Evolutionary conservation across 2,888 invertebrate species (phyloP).

Genomic region (Agrochola circellaris): DNA sequence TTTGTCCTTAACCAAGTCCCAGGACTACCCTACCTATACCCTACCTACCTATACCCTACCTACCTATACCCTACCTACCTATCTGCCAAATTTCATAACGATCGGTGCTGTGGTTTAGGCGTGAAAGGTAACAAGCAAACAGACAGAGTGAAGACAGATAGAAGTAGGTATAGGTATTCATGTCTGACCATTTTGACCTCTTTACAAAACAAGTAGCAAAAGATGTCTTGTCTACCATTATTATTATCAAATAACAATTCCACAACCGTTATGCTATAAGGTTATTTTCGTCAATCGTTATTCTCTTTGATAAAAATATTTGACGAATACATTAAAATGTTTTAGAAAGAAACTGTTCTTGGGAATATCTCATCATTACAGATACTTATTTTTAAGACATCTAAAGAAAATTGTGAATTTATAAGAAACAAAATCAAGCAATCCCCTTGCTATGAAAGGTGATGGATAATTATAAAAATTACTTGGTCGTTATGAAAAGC

Average conservation of each 20-base stretch:
- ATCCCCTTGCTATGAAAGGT: not conserved
- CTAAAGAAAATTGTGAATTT: not conserved
- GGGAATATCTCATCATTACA: not conserved
- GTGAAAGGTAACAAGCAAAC: not conserved
- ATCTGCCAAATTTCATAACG: not conserved
- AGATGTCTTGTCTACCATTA: slow-evolving; percentile 33
- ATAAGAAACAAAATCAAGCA: not conserved
- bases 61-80: too few relatives aligned
- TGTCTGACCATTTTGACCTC: slow-evolving; percentile 31
- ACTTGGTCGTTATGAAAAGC: not conserved
- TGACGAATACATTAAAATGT: too few relatives aligned
- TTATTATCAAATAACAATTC: slow-evolving; percentile 18
- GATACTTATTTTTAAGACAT: not conserved
- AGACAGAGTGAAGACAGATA: not conserved
- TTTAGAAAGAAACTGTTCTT: not conserved
- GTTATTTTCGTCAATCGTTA: too few relatives aligned
- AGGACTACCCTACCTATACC: not conserved
- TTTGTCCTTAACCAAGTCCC: not conserved
- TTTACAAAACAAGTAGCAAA: slow-evolving; percentile 31
- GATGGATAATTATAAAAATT: not conserved
- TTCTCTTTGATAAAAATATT: too few relatives aligned
- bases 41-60: too few relatives aligned
- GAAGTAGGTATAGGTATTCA: not conserved
- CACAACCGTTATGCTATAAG: not conserved
- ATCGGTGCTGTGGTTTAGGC: not conserved